Conservation (phyloP, 2,888 invertebrate genomes). For the Apomyelois bistriatella region DNA sequence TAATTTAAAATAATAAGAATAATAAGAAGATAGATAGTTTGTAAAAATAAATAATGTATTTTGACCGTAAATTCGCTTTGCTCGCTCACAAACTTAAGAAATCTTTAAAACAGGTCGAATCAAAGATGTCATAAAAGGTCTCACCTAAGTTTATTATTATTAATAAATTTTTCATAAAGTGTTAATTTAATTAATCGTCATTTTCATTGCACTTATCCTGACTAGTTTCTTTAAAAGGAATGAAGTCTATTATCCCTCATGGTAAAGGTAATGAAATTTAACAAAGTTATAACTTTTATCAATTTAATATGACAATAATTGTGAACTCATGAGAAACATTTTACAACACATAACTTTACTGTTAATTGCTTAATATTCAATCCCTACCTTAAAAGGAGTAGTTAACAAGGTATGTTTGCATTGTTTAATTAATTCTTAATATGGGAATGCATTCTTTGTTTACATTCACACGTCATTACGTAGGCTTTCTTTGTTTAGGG, state of each 20-base stretch:
- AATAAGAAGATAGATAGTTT: too few relatives aligned
- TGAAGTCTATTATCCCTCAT: not conserved
- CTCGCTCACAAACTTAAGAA: too few relatives aligned
- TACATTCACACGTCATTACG: slow-evolving; percentile 9
- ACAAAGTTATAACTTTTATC: not conserved
- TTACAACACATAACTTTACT: not conserved
- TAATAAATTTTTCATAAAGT: too few relatives aligned
- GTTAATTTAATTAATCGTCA: too few relatives aligned
- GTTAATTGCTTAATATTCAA: slow-evolving; percentile 5
- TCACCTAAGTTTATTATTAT: too few relatives aligned
- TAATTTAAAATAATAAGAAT: too few relatives aligned
- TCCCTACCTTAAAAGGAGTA: slow-evolving; percentile 2
- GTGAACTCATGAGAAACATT: not conserved
- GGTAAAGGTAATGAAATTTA: slow-evolving; percentile 1
- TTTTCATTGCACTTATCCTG: too few relatives aligned
- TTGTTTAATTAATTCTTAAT: slow-evolving; percentile 12
- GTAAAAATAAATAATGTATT: too few relatives aligned
- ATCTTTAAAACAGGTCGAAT: too few relatives aligned
- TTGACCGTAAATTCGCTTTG: too few relatives aligned
- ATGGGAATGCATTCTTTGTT: slow-evolving; percentile 4
- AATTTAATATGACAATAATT: slow-evolving; percentile 3
- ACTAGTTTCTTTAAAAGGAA: slow-evolving; percentile 1
- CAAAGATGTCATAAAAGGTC: too few relatives aligned
- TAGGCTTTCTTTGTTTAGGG: slow-evolving; percentile 20
- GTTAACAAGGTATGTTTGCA: slow-evolving; percentile 2